Evolutionary conservation across 1,140 invertebrate species (phyloP).

Genomic region (Drosophila ercepeae): DNA sequence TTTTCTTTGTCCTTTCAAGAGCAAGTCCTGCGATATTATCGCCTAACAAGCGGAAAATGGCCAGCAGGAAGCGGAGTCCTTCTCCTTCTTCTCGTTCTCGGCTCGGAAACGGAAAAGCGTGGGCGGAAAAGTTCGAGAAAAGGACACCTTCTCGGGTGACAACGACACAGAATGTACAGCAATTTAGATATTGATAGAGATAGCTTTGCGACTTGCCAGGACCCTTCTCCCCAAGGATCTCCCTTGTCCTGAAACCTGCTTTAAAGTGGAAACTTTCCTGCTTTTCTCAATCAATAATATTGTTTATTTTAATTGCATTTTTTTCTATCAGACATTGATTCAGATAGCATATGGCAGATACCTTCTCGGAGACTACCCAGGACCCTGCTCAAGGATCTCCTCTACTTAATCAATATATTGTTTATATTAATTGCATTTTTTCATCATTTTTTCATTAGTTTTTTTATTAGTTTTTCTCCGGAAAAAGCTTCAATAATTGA

Average conservation of each 20-base stretch:
- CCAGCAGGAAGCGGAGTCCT: conserved; percentile 22
- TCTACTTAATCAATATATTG: not conserved
- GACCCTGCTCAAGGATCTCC: no score
- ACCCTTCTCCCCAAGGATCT: no score
- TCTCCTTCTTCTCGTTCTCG: no score
- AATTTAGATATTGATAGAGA: conserved; percentile 69
- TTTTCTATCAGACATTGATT: conserved; percentile 69
- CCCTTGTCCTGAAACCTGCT: no score
- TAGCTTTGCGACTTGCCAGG: no score
- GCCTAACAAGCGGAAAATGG: conserved; percentile 65
- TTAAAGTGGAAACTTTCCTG: no score
- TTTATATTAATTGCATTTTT: not conserved
- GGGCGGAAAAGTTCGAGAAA: not conserved
- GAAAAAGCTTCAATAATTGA: conserved; percentile 11
- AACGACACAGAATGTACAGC: conserved; percentile 48
- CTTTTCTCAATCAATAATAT: no score
- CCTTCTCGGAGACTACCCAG: no score
- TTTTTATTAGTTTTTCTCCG: not conserved
- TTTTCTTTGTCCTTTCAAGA: not conserved
- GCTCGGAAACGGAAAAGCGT: conserved; percentile 5
- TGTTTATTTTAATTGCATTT: no score
- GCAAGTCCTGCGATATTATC: conserved; percentile 45
- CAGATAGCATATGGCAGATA: conserved; percentile 54
- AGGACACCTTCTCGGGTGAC: conserved; percentile 19
- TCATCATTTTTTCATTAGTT: not conserved